A percentile compares a stretch with the other conserved stretches of the same genome.
These are phyloP conservation scores for Yponomeuta plumbellus DNA, from an alignment of 2,888 invertebrate genomes.

Conservation along the genomic window DNA sequence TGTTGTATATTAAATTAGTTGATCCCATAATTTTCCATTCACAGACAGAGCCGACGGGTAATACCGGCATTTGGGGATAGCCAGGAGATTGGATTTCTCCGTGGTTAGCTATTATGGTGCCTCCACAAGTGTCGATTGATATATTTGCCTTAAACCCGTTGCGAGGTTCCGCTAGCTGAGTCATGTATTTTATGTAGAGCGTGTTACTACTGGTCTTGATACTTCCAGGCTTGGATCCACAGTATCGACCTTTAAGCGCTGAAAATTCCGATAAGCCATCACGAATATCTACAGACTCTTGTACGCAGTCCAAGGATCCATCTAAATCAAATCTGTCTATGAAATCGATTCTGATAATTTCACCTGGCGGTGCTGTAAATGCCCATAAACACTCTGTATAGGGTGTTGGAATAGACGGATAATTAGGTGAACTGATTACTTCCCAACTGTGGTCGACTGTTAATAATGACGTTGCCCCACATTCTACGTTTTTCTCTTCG, in stretches of 20 bases:
- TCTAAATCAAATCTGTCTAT: constrained; percentile 83
- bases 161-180: constrained; percentile 80
- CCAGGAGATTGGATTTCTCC: constrained; percentile 82
- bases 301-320: constrained; percentile 38
- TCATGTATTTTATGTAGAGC: constrained; percentile 83
- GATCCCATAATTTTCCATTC: constrained; percentile 81
- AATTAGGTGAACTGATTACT: constrained; percentile 85
- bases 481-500: constrained; percentile 79
- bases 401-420: constrained; percentile 86
- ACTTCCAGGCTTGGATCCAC: constrained; percentile 78
- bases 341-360: constrained; percentile 86
- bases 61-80: constrained; percentile 74
- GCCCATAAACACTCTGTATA: constrained; percentile 90
- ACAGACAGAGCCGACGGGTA: constrained; percentile 79
- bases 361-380: constrained; percentile 83
- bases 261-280: constrained; percentile 88
- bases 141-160: constrained; percentile 86
- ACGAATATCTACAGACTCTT: constrained; percentile 85
- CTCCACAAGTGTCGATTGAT: constrained; percentile 78
- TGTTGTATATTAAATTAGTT: constrained; percentile 35
- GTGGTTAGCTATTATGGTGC: constrained; percentile 75
- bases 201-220: constrained; percentile 79
- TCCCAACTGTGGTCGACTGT: constrained; percentile 61
- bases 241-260: constrained; percentile 79
- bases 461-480: constrained; percentile 82